Evolutionary conservation across 1,140 invertebrate genomes (phyloP), one percentile per base, ranked within the genome.

Genomic region (Asobara japonica): DNA sequence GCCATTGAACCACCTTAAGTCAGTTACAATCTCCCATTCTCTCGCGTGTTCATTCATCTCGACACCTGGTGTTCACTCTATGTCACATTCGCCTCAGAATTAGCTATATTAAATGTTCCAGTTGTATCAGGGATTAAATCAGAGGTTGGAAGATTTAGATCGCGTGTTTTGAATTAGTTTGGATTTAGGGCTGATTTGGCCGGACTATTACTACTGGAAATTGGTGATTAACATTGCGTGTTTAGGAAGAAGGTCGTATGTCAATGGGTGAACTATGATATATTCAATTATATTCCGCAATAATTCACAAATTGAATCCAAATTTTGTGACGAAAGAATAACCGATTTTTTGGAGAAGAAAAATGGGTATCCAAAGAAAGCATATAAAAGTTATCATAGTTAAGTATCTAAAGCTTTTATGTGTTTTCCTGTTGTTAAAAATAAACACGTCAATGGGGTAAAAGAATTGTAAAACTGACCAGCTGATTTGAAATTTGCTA

Each of bases 1-100:
- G n/a, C n/a, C n/a, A n/a, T n/a, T n/a, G n/a, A n/a, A n/a, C n/a
- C 31, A 6, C 5, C 31, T 36, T 36, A 56, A 56, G 51, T 56
- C 22, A 22, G 51, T 56, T 27, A 56, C 25, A 56, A 56, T 5
- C 51, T 22, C 20, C 25, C 51, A 25, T 56, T 25, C 51, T 56
- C 51, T 22, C 51, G 51, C 51, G 51, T 56, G 22, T 56, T 56
- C 51, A 56, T 56, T 56, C 51, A 56, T 56, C 51, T 56, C 51
- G 13, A 56, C 51, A 56, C 51, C 22, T 56, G 18, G 51, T 22
- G 51, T 20, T 56, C 11, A 5, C 8, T n/a, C n/a, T 56, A 56
- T 22, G 51, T 56, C 51, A 56, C 51, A 56, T 25, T 56, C 51
- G 25, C 51, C 51, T 27, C 22, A 56, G 18, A 56, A 56, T 56